These are phyloP conservation scores for Isoperla grammatica DNA, from an alignment of 2,888 invertebrate genomes.

Conservation along the genomic window DNA sequence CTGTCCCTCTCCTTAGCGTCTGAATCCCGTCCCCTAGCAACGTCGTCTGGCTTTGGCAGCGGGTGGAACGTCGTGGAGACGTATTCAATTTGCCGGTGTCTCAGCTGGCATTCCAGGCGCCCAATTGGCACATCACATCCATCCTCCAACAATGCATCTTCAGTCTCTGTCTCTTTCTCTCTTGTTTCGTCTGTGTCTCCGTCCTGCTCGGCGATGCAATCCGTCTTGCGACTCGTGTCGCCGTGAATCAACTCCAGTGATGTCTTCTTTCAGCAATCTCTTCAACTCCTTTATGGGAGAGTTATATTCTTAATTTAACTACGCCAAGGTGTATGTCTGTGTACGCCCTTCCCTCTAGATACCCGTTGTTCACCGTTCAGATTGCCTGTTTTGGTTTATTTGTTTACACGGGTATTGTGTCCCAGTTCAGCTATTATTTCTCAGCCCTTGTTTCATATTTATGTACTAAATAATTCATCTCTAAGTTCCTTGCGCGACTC, in stretches of 20 bases:
- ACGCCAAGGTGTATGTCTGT: too few relatives aligned
- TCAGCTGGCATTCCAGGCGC: slow-evolving; percentile 15
- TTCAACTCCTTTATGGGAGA: too few relatives aligned
- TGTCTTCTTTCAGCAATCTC: too few relatives aligned
- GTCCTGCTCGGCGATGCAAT: too few relatives aligned
- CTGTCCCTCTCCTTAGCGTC: too few relatives aligned
- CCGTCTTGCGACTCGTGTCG: too few relatives aligned
- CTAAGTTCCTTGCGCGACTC: not conserved
- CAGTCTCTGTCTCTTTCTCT: too few relatives aligned
- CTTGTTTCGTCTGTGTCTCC: too few relatives aligned
- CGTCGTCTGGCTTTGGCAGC: slow-evolving; percentile 14
- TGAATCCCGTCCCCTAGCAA: too few relatives aligned
- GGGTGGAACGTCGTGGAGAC: slow-evolving; percentile 2
- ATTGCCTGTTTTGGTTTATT: slow-evolving; percentile 5
- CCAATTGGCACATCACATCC: slow-evolving; percentile 17
- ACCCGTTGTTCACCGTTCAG: not conserved
- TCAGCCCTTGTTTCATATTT: slow-evolving; percentile 10
- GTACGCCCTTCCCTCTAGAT: too few relatives aligned
- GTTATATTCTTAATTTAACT: too few relatives aligned
- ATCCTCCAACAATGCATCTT: not conserved
- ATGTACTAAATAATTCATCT: slow-evolving; percentile 11
- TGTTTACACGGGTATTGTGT: not conserved
- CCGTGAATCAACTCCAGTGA: too few relatives aligned
- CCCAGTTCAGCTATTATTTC: slow-evolving; percentile 16
- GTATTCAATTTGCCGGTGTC: slow-evolving; percentile 18